Conservation (phyloP, 2,113 vertebrate species). For the Apaloderma vittatum region DNA sequence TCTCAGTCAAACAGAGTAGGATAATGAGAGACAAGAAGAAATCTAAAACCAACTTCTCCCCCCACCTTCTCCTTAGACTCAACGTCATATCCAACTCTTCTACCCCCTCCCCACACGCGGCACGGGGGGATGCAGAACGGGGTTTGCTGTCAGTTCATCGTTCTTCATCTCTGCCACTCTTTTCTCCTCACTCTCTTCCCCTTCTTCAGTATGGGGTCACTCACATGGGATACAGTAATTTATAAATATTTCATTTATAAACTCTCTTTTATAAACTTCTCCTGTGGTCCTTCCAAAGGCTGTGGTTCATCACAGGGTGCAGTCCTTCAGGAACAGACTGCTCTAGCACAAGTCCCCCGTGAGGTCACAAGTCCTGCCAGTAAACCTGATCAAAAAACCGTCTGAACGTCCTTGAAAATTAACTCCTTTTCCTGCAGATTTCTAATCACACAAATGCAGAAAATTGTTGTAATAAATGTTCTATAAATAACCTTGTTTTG, state of each 20-base stretch:
- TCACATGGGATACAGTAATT: background rate
- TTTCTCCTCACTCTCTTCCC: background rate
- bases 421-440: background rate
- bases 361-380: background rate
- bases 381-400: background rate
- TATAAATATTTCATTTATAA: background rate
- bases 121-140: background rate
- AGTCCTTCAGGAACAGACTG: background rate
- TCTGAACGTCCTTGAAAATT: background rate
- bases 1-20: background rate
- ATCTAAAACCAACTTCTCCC: background rate
- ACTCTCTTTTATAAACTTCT: background rate
- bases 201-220: background rate
- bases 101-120: fast-evolving
- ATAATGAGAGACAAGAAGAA: background rate
- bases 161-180: background rate
- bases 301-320: no score
- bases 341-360: background rate
- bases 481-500: background rate
- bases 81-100: background rate
- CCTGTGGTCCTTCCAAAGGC: background rate
- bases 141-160: background rate
- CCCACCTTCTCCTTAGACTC: background rate
- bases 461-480: background rate
- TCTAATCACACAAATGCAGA: slow-evolving; percentile 27